phyloP scores from a whole-genome alignment of 1,140 invertebrate genomes.

The Tetragnatha versicolor region DNA sequence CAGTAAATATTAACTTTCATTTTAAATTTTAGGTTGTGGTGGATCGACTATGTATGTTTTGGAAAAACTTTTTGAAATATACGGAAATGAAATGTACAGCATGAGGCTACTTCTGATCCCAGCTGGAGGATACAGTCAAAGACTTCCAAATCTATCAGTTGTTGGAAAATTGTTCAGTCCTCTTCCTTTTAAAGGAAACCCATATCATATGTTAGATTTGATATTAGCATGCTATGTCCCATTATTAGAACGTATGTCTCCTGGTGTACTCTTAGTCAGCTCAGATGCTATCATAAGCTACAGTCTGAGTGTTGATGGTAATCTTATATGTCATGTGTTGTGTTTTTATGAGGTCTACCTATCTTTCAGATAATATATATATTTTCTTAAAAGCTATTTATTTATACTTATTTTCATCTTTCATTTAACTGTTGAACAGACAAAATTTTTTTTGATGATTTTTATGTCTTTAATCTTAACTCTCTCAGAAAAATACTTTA shows the following conservation, averaged over 20 bases:
- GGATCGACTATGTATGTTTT: conserved; percentile 65
- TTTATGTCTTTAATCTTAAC: no score
- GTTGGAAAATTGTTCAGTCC: conserved; percentile 66
- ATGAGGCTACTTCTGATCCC: conserved; percentile 65
- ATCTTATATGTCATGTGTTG: no score
- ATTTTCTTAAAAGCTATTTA: no score
- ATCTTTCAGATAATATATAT: no score
- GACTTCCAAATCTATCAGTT: conserved; percentile 65
- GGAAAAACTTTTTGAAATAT: conserved; percentile 59
- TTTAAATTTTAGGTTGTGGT: conserved; percentile 63
- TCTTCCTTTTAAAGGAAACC: conserved; percentile 60
- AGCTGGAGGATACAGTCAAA: conserved; percentile 67
- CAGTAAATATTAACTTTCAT: no score
- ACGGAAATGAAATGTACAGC: conserved; percentile 60
- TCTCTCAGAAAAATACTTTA: no score
- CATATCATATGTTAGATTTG: conserved; percentile 65
- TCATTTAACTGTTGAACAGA: no score
- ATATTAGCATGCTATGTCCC: conserved; percentile 66
- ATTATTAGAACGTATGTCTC: conserved; percentile 63
- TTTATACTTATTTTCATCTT: no score
- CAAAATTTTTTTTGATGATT: no score
- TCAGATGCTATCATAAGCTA: conserved; percentile 67
- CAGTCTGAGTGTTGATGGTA: conserved; percentile 57
- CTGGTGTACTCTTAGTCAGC: conserved; percentile 66
- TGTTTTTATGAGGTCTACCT: no score